Evolutionary conservation across 2,797 vertebrate genomes (phyloP), one percentile per base, ranked within the genome.

Genomic region (Macroramphosus scolopax): DNA sequence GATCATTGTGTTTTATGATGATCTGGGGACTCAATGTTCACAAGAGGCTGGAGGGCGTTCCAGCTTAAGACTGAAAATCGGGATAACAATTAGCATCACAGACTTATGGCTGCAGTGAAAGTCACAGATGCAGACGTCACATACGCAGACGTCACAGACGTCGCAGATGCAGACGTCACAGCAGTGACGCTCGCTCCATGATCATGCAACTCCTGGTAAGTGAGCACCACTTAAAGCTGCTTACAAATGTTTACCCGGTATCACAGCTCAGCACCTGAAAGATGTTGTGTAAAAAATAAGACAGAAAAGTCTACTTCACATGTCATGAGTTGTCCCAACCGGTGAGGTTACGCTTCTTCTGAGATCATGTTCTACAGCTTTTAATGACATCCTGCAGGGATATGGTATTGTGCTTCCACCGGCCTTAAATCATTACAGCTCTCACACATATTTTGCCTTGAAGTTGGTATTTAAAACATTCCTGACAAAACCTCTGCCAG

Each of bases 381-480:
- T 29, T 9, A 20, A n/a, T 9, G 18, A 32, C 29, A 20, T 40
- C 9, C 12, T 17, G 30, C 7, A 6, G n/a, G 10, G 32, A 20
- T 32, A 3, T 20, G 14, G 8, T 33, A n/a, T n/a, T n/a, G n/a
- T n/a, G n/a, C 7, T n/a, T 12, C 4, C n/a, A 8, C 48, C 17
- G 26, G n/a, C n/a, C n/a, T n/a, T n/a, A n/a, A n/a, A n/a, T 34
- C 26, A 31, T 5, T 22, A 18, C 8, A 36, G 6, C 1, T 12
- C 36, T 22, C 54, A 58, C 38, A 35, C 12, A 28, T 2, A 42
- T 7, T 59, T 39, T 22, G 5, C 18, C 8, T 36, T 54, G 24
- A 68, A 66, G 36, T 9, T n/a, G 0, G 11, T 35, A 17, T 75
- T 73, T 71, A 54, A 17, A 44, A 31, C 53, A 72, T 51, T 68